These are phyloP conservation scores for Oreonectes daqikongensis DNA, from an alignment of 2,797 vertebrate genomes.

Conservation along the genomic window DNA sequence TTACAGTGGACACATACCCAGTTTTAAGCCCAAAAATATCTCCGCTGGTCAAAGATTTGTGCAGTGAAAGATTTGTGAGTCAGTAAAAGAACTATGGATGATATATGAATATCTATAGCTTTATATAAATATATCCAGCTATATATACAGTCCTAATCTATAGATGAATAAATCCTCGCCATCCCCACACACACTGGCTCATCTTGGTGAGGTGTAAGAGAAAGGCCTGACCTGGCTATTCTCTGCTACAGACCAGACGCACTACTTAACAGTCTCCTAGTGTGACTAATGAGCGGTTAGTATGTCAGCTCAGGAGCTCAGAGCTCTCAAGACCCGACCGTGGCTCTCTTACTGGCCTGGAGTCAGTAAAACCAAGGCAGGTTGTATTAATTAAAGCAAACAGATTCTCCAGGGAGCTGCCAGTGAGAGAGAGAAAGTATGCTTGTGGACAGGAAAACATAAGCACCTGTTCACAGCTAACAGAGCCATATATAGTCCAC, in stretches of 20 bases:
- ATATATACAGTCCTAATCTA: background rate
- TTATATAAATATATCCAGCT: background rate
- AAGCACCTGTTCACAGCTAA: conserved; percentile 4
- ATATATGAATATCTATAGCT: background rate
- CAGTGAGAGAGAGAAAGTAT: conserved; percentile 62
- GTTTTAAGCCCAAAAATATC: no score
- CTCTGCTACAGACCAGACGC: background rate
- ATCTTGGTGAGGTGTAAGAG: background rate
- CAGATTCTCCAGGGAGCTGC: conserved; percentile 40
- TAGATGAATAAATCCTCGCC: background rate
- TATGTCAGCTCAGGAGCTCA: conserved; percentile 19
- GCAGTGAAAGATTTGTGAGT: background rate
- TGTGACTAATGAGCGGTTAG: conserved; percentile 27
- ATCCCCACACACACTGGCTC: background rate
- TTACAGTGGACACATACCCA: no score
- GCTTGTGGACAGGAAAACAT: conserved; percentile 60
- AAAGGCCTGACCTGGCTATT: conserved; percentile 21
- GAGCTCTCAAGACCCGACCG: conserved; percentile 28
- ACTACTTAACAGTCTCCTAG: conserved; percentile 26
- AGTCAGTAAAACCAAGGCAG: conserved; percentile 39
- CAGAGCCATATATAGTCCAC: conserved; percentile 1
- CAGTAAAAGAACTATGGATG: background rate
- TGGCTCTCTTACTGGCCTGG: conserved; percentile 36
- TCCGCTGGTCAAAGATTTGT: background rate
- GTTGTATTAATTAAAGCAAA: conserved; percentile 54